phyloP scores from a whole-genome alignment of 2,113 vertebrate genomes.

The Plectropomus leopardus region DNA sequence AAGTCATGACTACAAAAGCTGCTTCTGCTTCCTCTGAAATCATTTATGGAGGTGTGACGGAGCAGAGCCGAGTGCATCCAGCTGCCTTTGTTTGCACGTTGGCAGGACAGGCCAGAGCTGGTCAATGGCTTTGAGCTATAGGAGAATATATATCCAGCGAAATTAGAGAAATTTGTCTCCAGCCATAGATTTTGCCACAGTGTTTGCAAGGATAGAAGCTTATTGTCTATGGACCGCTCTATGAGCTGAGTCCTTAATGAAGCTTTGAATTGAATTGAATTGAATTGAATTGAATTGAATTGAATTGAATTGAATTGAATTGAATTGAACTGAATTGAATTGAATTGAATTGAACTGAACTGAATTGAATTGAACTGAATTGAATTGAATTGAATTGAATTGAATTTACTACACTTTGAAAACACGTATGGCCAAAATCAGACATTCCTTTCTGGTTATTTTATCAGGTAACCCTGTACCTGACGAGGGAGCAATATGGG shows the following conservation, averaged over 20 bases:
- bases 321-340: too few relatives aligned
- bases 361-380: too few relatives aligned
- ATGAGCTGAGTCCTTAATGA: too few relatives aligned
- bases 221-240: too few relatives aligned
- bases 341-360: too few relatives aligned
- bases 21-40: neutral
- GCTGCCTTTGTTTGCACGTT: constrained; percentile 14
- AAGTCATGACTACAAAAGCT: constrained; percentile 8
- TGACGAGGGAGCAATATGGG: neutral
- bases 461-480: neutral
- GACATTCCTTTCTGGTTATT: neutral
- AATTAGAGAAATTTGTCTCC: neutral
- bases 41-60: neutral
- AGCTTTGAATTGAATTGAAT: too few relatives aligned
- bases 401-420: too few relatives aligned
- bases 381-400: too few relatives aligned
- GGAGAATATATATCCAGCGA: neutral
- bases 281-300: too few relatives aligned
- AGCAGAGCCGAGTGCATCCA: constrained; percentile 4
- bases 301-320: too few relatives aligned
- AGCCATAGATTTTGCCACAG: neutral
- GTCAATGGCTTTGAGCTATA: neutral
- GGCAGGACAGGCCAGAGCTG: neutral
- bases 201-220: neutral
- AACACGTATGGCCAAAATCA: neutral